Conservation (phyloP, 1,140 invertebrate genomes). For the Drosophila saltans region DNA sequence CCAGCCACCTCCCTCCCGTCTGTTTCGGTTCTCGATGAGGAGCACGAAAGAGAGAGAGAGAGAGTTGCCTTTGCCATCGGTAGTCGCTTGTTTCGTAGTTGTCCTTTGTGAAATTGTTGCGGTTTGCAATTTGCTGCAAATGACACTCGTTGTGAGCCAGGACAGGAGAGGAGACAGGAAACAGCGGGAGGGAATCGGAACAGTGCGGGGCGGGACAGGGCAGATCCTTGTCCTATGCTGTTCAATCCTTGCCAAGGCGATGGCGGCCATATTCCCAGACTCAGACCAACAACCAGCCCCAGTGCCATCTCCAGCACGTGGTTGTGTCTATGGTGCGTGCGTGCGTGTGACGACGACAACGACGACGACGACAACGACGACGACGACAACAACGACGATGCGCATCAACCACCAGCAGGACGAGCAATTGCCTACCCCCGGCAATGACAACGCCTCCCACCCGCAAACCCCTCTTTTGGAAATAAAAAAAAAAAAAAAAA, state of each 20-base stretch:
- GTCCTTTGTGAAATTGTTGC: conserved; percentile 81
- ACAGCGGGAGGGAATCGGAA: conserved; percentile 23
- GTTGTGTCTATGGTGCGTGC: conserved; percentile 38
- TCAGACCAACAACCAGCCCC: not conserved
- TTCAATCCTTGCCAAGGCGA: conserved; percentile 13
- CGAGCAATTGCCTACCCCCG: conserved; percentile 53
- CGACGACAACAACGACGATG: conserved; percentile 45
- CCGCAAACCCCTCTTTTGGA: not conserved
- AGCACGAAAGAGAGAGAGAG: too few relatives aligned
- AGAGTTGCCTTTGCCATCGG: conserved; percentile 6
- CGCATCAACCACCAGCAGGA: conserved; percentile 67
- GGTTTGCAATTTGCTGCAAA: conserved; percentile 83
- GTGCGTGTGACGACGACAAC: conserved; percentile 48
- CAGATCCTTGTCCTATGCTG: conserved; percentile 13
- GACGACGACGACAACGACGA: conserved; percentile 46
- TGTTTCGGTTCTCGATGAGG: conserved; percentile 8
- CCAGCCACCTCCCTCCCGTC: conserved; percentile 2
- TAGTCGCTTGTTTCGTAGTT: conserved; percentile 42
- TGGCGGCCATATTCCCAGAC: conserved; percentile 44
- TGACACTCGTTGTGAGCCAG: conserved; percentile 67
- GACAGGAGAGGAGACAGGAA: conserved; percentile 9
- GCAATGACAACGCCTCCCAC: conserved; percentile 14
- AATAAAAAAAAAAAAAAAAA: conserved; percentile 12
- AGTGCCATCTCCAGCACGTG: conserved; percentile 27
- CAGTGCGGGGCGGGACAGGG: conserved; percentile 11